These are phyloP conservation scores for Leucoraja ocellata DNA, from an alignment of 2,797 vertebrate genomes.

Conservation along the genomic window DNA sequence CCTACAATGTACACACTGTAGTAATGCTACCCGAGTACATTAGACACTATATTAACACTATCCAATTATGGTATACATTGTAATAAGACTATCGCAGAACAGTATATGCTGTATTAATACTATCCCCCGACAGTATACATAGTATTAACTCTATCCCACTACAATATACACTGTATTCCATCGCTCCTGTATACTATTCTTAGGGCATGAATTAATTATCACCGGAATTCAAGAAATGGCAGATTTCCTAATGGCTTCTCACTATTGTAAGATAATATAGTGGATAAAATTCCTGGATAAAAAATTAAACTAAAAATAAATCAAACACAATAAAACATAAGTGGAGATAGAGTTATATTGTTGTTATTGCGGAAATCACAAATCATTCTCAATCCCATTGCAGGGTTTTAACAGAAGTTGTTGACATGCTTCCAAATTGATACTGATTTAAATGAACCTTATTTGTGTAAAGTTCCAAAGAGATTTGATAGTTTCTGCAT, in stretches of 20 bases:
- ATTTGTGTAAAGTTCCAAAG: too few relatives aligned
- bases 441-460: too few relatives aligned
- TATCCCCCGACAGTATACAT: not conserved
- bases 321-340: too few relatives aligned
- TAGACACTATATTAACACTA: not conserved
- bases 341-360: too few relatives aligned
- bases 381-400: too few relatives aligned
- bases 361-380: too few relatives aligned
- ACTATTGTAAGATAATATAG: not conserved
- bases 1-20: not conserved
- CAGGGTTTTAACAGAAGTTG: too few relatives aligned
- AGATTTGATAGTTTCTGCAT: too few relatives aligned
- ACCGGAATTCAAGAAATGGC: not conserved
- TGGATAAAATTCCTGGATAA: too few relatives aligned
- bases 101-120: not conserved
- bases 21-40: not conserved
- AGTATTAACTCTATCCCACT: not conserved
- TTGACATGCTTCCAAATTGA: too few relatives aligned
- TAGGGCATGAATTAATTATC: not conserved
- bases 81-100: not conserved
- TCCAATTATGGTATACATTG: not conserved
- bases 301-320: too few relatives aligned
- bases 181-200: not conserved
- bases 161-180: not conserved
- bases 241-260: not conserved